phyloP scores from a whole-genome alignment of 2,113 vertebrate genomes.

The Paralichthys olivaceus region DNA sequence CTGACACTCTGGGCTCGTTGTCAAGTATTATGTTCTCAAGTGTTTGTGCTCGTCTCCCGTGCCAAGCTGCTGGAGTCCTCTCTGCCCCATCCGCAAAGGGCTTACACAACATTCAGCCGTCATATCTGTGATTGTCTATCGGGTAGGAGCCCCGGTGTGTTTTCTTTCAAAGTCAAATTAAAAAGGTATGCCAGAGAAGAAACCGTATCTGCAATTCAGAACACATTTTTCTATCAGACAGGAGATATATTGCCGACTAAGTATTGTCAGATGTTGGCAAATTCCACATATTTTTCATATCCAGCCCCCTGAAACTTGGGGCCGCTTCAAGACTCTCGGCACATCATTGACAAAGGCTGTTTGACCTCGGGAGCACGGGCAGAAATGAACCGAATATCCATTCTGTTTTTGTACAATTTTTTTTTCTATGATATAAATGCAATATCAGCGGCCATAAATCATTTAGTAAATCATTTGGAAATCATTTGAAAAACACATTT shows the following conservation, averaged over 20 bases:
- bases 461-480: constrained; percentile 78
- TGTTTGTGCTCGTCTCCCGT: constrained; percentile 64
- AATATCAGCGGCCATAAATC: constrained; percentile 80
- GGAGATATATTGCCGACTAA: constrained; percentile 82
- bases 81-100: constrained; percentile 61
- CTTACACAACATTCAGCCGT: constrained; percentile 57
- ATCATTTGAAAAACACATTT: constrained; percentile 78
- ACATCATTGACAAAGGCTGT: constrained; percentile 72
- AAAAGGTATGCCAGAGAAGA: constrained; percentile 76
- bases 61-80: constrained; percentile 76
- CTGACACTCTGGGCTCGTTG: constrained; percentile 63
- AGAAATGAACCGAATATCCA: constrained; percentile 76
- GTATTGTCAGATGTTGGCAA: constrained; percentile 84
- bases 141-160: constrained; percentile 50
- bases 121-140: constrained; percentile 64
- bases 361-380: constrained; percentile 75
- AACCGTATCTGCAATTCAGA: constrained; percentile 80
- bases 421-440: constrained; percentile 76
- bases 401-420: constrained; percentile 70
- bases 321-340: constrained; percentile 72
- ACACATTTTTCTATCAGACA: constrained; percentile 83
- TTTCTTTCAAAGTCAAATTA: constrained; percentile 78
- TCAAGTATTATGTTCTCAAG: constrained; percentile 72
- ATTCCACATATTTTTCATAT: constrained; percentile 84
- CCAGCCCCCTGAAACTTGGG: constrained; percentile 77